Evolutionary conservation across 2,797 vertebrate species (phyloP).

Genomic region (Arrhamphus sclerolepis): DNA sequence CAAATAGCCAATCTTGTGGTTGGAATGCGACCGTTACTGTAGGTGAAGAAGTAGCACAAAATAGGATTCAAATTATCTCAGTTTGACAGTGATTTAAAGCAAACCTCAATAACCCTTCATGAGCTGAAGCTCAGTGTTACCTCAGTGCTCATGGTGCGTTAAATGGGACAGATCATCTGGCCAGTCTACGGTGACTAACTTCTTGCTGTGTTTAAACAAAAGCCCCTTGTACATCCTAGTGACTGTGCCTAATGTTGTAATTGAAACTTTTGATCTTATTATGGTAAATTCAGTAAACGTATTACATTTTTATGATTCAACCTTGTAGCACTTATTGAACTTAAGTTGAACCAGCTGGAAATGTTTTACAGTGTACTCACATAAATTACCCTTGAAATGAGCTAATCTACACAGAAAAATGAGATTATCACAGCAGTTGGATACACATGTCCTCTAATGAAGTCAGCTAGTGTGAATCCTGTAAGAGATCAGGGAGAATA

Average conservation of each 20-base stretch:
- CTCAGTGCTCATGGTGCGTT: not conserved
- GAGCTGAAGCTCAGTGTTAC: too few species aligned
- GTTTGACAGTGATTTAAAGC: too few species aligned
- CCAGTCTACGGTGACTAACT: not conserved
- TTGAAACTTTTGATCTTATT: not conserved
- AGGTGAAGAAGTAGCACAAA: too few species aligned
- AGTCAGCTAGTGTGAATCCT: not conserved
- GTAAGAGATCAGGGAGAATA: not conserved
- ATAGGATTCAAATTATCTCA: too few species aligned
- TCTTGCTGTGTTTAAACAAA: not conserved
- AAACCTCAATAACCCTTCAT: too few species aligned
- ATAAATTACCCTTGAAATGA: slow-evolving; percentile 5
- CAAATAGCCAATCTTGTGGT: too few species aligned
- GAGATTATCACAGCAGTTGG: slow-evolving; percentile 4
- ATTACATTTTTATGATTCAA: not conserved
- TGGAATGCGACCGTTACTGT: too few species aligned
- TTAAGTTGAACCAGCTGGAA: not conserved
- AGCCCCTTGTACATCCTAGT: not conserved
- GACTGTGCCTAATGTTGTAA: not conserved
- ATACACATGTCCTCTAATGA: slow-evolving; percentile 9
- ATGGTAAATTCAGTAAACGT: not conserved
- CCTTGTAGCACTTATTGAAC: not conserved
- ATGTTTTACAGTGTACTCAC: not conserved
- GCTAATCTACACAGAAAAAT: slow-evolving; percentile 13
- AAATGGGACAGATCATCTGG: not conserved